Evolutionary conservation across 2,797 vertebrate species (phyloP), one percentile per base, ranked within the genome.

Genomic region (Pelochelys cantorii): DNA sequence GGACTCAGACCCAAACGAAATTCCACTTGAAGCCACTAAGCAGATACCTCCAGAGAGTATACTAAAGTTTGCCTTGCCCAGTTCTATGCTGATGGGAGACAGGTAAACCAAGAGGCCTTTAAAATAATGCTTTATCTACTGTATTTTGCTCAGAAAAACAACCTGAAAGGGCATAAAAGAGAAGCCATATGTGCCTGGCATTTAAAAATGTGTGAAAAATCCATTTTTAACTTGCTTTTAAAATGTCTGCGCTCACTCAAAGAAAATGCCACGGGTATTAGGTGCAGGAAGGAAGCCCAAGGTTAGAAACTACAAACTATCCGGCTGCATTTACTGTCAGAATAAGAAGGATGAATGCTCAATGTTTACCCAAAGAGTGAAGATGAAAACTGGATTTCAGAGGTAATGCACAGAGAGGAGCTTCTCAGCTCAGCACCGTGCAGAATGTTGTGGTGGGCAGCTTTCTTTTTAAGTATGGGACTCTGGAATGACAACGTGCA

Each of bases 281-380:
- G 92, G 93, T 96, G 94, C 92, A 90, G 90, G 96, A 96, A 83
- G 95, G 96, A 97, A 97, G 95, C 94, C 94, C 95, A 94, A 96
- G 91, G 89, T 96, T 93, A 97, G 95, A 91, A 94, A 94, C 0
- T 15, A 88, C 96, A 97, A 95, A 96, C 85, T 85, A 75, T 95
- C 93, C 93, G 68, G 88, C 86, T 57, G 95, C 96, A 96, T 96
- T 96, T 93, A 84, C 87, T 88, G 93, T 91, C 91, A 92, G 88
- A 96, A 92, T 95, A 96, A 90, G 95, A 95, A 42, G 96, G 95
- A 85, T 92, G 80, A 95, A 93, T 85, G 11, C n/a, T 91, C 89
- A 87, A 84, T 94, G 94, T 89, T 92, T 85, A 93, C 95, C 96
- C 96, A 96, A 54, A 88, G 90, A 96, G 68, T 54, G 75, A 95